phyloP scores from a whole-genome alignment of 2,797 vertebrate genomes.

The Myotis findleyi region DNA sequence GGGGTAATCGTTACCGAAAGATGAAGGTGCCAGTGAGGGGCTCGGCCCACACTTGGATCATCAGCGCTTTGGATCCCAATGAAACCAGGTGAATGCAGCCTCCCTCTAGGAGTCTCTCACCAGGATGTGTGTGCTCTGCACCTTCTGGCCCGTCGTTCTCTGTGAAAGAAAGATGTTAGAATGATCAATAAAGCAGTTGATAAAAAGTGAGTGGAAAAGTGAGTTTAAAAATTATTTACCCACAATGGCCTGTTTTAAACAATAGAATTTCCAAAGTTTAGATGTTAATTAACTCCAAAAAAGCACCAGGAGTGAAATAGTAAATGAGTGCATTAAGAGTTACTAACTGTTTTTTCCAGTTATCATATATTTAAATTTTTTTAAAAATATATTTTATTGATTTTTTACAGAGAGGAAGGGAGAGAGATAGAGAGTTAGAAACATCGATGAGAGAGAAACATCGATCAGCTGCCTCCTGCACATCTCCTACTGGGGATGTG shows the following conservation, averaged over 20 bases:
- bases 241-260: neutral
- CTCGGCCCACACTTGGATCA: conserved; percentile 98
- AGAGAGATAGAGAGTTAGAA: no score
- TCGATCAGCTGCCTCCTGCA: no score
- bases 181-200: neutral
- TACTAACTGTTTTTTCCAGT: neutral
- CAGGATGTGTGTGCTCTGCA: conserved; percentile 84
- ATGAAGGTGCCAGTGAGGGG: conserved; percentile 91
- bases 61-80: conserved; percentile 96
- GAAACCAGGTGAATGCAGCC: conserved; percentile 94
- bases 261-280: conserved; percentile 29
- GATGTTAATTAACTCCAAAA: conserved; percentile 16
- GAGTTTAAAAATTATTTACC: conserved; percentile 30
- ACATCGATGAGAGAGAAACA: no score
- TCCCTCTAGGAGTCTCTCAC: conserved; percentile 90
- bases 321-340: neutral
- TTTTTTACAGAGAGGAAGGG: no score
- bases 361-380: neutral
- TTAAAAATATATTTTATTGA: no score
- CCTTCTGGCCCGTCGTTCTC: conserved; percentile 86
- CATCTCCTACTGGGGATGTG: no score
- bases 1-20: conserved; percentile 92
- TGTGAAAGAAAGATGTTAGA: conserved; percentile 83
- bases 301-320: neutral
- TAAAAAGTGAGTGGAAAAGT: neutral